These are phyloP conservation scores for Adelosebastes latens DNA, from an alignment of 2,797 vertebrate species.

Conservation along the genomic window DNA sequence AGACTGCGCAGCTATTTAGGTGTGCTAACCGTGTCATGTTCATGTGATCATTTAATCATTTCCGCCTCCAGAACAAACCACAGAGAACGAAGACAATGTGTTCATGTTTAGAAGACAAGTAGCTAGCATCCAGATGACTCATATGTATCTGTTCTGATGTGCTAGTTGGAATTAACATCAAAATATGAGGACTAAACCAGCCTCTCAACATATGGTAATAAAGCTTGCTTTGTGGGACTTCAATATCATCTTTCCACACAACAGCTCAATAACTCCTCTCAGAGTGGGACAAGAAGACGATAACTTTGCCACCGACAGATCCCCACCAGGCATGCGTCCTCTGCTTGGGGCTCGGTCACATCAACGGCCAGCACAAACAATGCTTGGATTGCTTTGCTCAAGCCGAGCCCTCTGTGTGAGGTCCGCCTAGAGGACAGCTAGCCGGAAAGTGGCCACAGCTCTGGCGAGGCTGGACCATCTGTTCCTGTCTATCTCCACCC, in stretches of 20 bases:
- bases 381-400: slow-evolving; percentile 21
- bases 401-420: slow-evolving; percentile 21
- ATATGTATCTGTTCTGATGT: background rate
- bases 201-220: background rate
- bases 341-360: background rate
- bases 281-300: background rate
- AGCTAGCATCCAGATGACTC: background rate
- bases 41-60: background rate
- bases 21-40: background rate
- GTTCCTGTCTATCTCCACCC: slow-evolving; percentile 43
- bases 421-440: slow-evolving; percentile 32
- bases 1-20: background rate
- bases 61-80: background rate
- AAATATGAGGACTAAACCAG: background rate
- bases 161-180: slow-evolving; percentile 1
- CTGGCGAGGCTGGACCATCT: slow-evolving; percentile 44
- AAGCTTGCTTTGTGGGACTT: background rate
- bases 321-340: background rate
- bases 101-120: background rate
- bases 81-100: background rate
- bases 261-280: background rate
- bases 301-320: background rate
- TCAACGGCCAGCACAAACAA: background rate
- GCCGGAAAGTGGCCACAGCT: slow-evolving; percentile 25
- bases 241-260: background rate